Percentiles rank a stretch among this genome's conserved stretches.
phyloP scores from a whole-genome alignment of 2,113 vertebrate genomes.

The Irena cyanogastra region DNA sequence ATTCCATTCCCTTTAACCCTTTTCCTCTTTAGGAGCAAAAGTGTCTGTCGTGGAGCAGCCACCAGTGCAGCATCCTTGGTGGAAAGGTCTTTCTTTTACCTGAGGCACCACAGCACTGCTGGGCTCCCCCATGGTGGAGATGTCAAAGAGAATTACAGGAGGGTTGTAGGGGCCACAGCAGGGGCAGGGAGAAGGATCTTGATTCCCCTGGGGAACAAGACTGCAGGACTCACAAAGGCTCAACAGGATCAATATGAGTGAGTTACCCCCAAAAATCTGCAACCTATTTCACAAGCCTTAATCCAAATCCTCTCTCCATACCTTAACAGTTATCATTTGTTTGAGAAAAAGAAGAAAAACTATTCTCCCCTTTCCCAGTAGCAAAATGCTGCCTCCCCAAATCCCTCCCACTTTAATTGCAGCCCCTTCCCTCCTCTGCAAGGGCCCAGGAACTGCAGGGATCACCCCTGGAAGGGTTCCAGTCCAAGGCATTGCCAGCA shows the following conservation, averaged over 20 bases:
- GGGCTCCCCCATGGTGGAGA: not conserved
- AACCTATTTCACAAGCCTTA: not conserved
- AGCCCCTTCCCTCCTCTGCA: not conserved
- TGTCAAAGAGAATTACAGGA: not conserved
- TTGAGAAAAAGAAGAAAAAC: not conserved
- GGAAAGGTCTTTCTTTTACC: not conserved
- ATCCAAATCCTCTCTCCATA: not conserved
- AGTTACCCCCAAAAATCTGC: not conserved
- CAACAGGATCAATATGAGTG: not conserved
- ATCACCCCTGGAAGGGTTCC: not conserved
- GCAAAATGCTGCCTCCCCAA: not conserved
- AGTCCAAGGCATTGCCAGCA: not conserved
- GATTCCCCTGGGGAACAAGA: not conserved
- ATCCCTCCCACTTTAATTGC: not conserved
- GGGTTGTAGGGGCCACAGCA: too few relatives aligned
- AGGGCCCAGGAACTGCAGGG: not conserved
- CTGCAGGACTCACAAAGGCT: not conserved
- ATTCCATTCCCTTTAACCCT: not conserved
- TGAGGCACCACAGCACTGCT: not conserved
- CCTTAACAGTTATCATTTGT: not conserved
- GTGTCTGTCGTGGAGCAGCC: not conserved
- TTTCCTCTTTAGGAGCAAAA: not conserved
- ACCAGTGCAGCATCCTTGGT: not conserved
- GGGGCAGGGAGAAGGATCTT: not conserved
- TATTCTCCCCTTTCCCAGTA: not conserved